Evolutionary conservation across 2,888 invertebrate species (phyloP).

Genomic region (Beris chalybata): DNA sequence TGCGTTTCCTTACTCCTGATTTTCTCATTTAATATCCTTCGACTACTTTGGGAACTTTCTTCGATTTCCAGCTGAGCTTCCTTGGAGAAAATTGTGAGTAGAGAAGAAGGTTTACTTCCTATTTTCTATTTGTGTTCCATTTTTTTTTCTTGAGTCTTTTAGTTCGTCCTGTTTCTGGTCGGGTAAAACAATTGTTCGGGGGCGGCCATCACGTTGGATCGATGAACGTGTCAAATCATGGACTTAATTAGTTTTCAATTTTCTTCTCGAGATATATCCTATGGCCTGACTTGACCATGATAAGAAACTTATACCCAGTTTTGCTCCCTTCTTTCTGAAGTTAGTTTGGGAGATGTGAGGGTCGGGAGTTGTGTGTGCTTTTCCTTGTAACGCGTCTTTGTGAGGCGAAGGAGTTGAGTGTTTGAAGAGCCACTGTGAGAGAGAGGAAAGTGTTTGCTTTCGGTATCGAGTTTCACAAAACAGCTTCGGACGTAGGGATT

Average conservation of each 20-base stretch:
- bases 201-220: slow-evolving; percentile 33
- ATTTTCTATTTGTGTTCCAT: not conserved
- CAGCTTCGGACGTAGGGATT: not conserved
- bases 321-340: too few species aligned
- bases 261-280: slow-evolving; percentile 25
- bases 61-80: slow-evolving; percentile 33
- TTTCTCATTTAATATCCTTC: slow-evolving; percentile 35
- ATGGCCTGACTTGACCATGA: slow-evolving; percentile 25
- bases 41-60: slow-evolving; percentile 30
- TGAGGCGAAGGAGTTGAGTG: not conserved
- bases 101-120: not conserved
- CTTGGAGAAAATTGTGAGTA: not conserved
- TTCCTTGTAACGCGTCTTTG: not conserved
- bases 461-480: slow-evolving; percentile 3
- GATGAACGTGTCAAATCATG: slow-evolving; percentile 37
- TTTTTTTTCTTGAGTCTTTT: too few species aligned
- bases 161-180: not conserved
- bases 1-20: slow-evolving; percentile 15
- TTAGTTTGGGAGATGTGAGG: too few species aligned
- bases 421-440: slow-evolving; percentile 4
- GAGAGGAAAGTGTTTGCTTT: not conserved
- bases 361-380: not conserved
- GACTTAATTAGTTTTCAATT: slow-evolving; percentile 38
- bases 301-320: slow-evolving; percentile 21
- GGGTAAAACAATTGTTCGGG: slow-evolving; percentile 13